Evolutionary conservation across 2,113 vertebrate species (phyloP).

Genomic region (Cisticola juncidis): DNA sequence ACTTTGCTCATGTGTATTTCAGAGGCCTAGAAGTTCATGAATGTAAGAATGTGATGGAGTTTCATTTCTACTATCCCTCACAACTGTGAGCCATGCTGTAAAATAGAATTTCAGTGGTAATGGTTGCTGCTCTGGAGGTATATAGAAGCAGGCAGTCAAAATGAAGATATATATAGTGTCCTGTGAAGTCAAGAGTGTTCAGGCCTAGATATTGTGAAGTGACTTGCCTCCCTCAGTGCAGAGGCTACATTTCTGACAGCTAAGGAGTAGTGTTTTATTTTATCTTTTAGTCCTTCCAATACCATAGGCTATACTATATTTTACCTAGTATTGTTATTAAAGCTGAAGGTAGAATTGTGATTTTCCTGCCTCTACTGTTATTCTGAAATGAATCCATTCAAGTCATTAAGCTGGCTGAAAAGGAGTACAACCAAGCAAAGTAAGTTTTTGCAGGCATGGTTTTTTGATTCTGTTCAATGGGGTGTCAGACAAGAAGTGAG

Average conservation of each 20-base stretch:
- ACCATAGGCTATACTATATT: rapidly evolving
- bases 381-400: neutral
- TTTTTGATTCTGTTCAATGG: neutral
- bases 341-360: neutral
- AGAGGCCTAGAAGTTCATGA: neutral
- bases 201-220: neutral
- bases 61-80: neutral
- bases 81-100: neutral
- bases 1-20: neutral
- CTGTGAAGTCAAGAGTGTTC: neutral
- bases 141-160: neutral
- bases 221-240: neutral
- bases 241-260: neutral
- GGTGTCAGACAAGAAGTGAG: neutral
- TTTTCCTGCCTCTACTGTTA: neutral
- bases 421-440: neutral
- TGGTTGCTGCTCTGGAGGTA: neutral
- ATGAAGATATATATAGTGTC: neutral
- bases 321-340: neutral
- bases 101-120: neutral
- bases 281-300: neutral
- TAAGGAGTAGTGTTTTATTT: neutral
- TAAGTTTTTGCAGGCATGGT: neutral
- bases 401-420: neutral
- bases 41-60: neutral